Conservation (phyloP, 2,113 vertebrate species). For the Dolichotis patagonum region DNA sequence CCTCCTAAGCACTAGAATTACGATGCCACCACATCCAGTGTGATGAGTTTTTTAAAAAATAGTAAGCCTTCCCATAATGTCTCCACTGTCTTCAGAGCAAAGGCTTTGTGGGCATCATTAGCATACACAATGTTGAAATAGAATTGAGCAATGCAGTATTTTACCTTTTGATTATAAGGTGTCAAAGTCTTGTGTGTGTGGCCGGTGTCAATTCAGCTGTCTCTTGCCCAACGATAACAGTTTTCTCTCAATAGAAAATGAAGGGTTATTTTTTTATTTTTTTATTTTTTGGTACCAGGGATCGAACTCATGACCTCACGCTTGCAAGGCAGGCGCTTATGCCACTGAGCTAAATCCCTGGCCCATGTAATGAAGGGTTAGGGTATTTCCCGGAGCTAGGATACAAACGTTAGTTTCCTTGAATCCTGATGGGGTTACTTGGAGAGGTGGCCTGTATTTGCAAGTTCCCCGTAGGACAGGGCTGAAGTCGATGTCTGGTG, state of each 20-base stretch:
- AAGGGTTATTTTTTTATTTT: too few relatives aligned
- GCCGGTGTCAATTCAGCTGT: not conserved
- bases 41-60: not conserved
- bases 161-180: not conserved
- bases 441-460: too few relatives aligned
- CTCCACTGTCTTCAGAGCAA: not conserved
- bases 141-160: not conserved
- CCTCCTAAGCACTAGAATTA: not conserved
- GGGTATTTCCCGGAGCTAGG: not conserved
- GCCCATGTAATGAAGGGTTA: not conserved
- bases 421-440: not conserved
- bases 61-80: too few relatives aligned
- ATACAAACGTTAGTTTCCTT: not conserved
- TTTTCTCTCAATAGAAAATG: not conserved
- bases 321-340: too few relatives aligned
- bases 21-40: not conserved
- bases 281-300: too few relatives aligned
- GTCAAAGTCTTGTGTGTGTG: not conserved
- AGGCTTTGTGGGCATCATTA: not conserved
- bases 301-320: too few relatives aligned
- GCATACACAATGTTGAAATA: not conserved
- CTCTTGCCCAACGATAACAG: not conserved
- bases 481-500: not conserved
- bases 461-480: not conserved
- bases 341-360: too few relatives aligned